Percentiles rank a stretch among this genome's conserved stretches.
Evolutionary conservation across 1,140 invertebrate species (phyloP).

Genomic region (Copidosoma floridanum): DNA sequence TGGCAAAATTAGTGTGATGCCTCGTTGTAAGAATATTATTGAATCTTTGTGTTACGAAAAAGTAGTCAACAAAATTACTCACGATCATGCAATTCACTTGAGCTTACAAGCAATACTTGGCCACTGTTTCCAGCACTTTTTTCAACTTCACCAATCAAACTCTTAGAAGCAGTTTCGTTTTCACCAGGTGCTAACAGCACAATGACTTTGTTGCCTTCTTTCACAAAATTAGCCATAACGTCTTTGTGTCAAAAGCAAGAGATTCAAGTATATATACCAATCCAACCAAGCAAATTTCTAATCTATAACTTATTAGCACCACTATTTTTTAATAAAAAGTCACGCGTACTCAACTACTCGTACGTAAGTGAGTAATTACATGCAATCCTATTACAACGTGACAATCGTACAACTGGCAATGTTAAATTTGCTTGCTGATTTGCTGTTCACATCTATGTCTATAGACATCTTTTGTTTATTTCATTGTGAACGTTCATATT

Average conservation of each 20-base stretch:
- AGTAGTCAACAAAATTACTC: background rate
- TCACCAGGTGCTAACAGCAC: constrained; percentile 19
- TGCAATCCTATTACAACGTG: too few species aligned
- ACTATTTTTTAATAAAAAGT: too few species aligned
- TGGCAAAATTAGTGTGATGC: constrained; percentile 8
- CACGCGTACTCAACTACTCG: too few species aligned
- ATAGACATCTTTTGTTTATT: too few species aligned
- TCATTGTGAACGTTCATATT: too few species aligned
- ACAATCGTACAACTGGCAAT: background rate
- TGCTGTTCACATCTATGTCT: background rate
- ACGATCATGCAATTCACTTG: constrained; percentile 11
- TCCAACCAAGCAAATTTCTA: too few species aligned
- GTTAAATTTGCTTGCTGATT: background rate
- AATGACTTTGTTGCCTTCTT: constrained; percentile 27
- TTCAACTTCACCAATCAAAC: constrained; percentile 25
- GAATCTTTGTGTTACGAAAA: background rate
- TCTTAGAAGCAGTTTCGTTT: constrained; percentile 10
- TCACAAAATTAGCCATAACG: constrained; percentile 22
- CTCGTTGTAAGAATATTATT: too few species aligned
- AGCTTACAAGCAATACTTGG: constrained; percentile 11
- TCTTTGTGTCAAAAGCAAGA: too few species aligned
- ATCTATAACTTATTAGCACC: too few species aligned
- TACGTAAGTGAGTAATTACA: too few species aligned
- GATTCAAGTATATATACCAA: too few species aligned
- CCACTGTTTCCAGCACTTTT: constrained; percentile 16